These are phyloP conservation scores for Crotalus helleri DNA, from an alignment of 2,113 vertebrate genomes.

Conservation along the genomic window DNA sequence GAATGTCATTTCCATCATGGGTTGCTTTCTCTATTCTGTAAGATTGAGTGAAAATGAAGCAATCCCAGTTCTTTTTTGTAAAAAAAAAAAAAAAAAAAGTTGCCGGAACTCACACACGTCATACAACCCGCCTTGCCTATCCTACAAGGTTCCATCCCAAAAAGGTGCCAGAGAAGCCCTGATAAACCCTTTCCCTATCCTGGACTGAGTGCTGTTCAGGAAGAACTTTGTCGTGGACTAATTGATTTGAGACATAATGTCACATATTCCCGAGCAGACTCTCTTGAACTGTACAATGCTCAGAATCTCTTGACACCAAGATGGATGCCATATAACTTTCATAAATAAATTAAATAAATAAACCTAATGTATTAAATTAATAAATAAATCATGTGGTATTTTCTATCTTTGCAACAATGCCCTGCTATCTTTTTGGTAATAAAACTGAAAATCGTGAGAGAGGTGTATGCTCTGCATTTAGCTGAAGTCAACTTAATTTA, in stretches of 20 bases:
- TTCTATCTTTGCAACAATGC: background rate
- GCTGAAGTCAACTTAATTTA: slow-evolving; percentile 12
- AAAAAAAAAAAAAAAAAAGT: too few species aligned
- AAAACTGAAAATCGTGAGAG: background rate
- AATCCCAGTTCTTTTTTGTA: background rate
- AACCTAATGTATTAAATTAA: too few species aligned
- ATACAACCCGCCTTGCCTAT: too few species aligned
- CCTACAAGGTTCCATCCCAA: too few species aligned
- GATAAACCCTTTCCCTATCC: background rate
- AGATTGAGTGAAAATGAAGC: background rate
- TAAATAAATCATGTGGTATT: background rate
- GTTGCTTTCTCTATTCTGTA: background rate
- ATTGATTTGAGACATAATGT: background rate
- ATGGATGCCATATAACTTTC: background rate
- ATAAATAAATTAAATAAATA: background rate
- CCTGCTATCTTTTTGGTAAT: background rate
- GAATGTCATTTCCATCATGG: background rate
- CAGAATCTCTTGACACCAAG: too few species aligned
- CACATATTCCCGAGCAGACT: too few species aligned
- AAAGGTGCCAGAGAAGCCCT: too few species aligned
- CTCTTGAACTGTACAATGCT: background rate
- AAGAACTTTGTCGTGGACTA: background rate
- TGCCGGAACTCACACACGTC: too few species aligned
- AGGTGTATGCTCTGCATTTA: background rate
- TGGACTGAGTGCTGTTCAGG: too few species aligned